Percentiles rank a stretch among this genome's conserved stretches.
These are phyloP conservation scores for Mesorhabditis belari DNA, from an alignment of 2,888 invertebrate species.

Conservation along the genomic window DNA sequence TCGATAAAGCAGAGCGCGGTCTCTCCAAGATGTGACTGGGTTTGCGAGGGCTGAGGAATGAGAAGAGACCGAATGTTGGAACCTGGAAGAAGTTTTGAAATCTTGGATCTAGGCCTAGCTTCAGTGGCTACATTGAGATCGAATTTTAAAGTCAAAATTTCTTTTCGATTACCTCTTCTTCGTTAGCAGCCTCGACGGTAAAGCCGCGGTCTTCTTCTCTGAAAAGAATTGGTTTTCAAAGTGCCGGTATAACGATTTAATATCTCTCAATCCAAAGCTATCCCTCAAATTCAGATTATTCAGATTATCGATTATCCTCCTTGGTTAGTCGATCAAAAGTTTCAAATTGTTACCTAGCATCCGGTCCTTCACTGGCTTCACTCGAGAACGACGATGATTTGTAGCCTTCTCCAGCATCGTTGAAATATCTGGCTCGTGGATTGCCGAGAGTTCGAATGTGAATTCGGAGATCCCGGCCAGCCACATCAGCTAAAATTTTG, in stretches of 20 bases:
- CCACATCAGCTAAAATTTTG: conserved; percentile 9
- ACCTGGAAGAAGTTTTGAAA: background rate
- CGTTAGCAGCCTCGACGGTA: conserved; percentile 1
- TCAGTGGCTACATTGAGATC: background rate
- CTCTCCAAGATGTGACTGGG: conserved; percentile 15
- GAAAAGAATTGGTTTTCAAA: too few species aligned
- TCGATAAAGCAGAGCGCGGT: conserved; percentile 21
- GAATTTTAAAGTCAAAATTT: too few species aligned
- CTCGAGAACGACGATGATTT: background rate
- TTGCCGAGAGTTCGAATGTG: conserved; percentile 29
- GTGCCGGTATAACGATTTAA: too few species aligned
- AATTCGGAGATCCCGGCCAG: conserved; percentile 27
- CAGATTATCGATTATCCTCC: too few species aligned
- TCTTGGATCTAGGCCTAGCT: background rate
- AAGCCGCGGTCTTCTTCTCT: background rate
- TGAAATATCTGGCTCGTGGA: conserved; percentile 48
- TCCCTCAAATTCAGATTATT: too few species aligned
- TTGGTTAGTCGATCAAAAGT: too few species aligned
- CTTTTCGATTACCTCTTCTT: conserved; percentile 1
- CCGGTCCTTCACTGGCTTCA: background rate
- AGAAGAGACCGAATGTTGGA: conserved; percentile 22
- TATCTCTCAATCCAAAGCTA: too few species aligned
- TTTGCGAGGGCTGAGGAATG: conserved; percentile 18
- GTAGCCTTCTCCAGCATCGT: conserved; percentile 13
- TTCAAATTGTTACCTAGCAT: background rate